phyloP scores from a whole-genome alignment of 2,113 vertebrate species.

The Aix galericulata region DNA sequence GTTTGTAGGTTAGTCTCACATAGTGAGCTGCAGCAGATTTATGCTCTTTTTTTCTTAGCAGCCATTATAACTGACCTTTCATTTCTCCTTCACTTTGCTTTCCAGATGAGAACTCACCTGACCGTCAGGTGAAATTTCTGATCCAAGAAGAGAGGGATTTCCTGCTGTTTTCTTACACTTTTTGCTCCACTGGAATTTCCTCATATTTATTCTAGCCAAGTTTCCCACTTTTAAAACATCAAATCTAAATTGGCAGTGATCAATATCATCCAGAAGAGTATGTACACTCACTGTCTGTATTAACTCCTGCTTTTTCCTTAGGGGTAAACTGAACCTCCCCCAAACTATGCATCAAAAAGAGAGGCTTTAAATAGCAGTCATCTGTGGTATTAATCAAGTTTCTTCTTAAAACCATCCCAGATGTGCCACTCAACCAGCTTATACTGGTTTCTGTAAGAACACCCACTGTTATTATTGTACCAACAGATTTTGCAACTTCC shows the following conservation, averaged over 20 bases:
- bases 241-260: background rate
- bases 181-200: background rate
- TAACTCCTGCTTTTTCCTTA: constrained; percentile 58
- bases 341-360: constrained; percentile 54
- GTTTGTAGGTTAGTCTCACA: background rate
- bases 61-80: background rate
- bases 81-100: background rate
- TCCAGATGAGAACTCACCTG: background rate
- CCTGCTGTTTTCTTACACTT: background rate
- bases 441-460: constrained; percentile 71
- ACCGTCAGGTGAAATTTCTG: background rate
- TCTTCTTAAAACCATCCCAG: constrained; percentile 73
- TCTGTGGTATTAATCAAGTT: constrained; percentile 73
- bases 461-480: constrained; percentile 74
- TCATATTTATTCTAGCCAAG: background rate
- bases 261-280: background rate
- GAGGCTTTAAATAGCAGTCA: constrained; percentile 64
- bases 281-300: background rate
- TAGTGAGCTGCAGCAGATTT: background rate
- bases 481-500: constrained; percentile 71
- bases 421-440: constrained; percentile 73
- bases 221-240: background rate
- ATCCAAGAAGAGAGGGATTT: background rate
- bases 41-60: background rate
- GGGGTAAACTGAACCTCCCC: constrained; percentile 42